Conservation (phyloP, 2,797 vertebrate genomes). For the Molossus molossus region DNA sequence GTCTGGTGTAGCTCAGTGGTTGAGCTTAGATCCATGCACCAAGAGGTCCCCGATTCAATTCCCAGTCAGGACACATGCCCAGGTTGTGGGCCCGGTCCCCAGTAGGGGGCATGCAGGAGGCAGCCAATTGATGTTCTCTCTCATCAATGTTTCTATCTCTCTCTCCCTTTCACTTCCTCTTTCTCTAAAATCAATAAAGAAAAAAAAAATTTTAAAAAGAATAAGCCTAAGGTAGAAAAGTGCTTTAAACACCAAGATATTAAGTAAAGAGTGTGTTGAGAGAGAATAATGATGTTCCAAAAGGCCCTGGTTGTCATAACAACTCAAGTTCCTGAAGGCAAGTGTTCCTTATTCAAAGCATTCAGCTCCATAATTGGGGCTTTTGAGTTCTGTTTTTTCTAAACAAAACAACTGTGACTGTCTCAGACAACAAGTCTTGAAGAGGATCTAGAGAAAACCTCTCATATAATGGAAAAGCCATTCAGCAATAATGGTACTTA, state of each 20-base stretch:
- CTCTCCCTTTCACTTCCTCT: too few relatives aligned
- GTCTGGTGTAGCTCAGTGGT: too few relatives aligned
- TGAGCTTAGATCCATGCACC: too few relatives aligned
- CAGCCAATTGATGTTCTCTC: too few relatives aligned
- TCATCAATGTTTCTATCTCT: too few relatives aligned
- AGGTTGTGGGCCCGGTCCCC: too few relatives aligned
- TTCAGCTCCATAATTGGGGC: neutral
- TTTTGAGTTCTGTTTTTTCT: constrained; percentile 65
- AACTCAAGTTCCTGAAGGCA: constrained; percentile 49
- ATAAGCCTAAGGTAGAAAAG: constrained; percentile 4
- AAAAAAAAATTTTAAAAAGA: neutral
- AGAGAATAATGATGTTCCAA: constrained; percentile 53
- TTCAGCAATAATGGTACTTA: constrained; percentile 18
- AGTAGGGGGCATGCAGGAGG: too few relatives aligned
- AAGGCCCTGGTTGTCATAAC: constrained; percentile 46
- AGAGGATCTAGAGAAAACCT: neutral
- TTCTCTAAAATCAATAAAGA: too few relatives aligned
- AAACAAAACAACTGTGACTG: constrained; percentile 37
- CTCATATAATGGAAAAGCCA: constrained; percentile 17
- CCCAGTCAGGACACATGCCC: too few relatives aligned
- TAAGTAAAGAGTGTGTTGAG: constrained; percentile 40
- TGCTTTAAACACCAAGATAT: constrained; percentile 34
- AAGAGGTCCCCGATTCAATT: too few relatives aligned
- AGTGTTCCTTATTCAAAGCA: constrained; percentile 48
- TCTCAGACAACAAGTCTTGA: constrained; percentile 24